These are phyloP conservation scores for Schizothorax lantsangensis DNA, from an alignment of 2,797 vertebrate species.

Conservation along the genomic window DNA sequence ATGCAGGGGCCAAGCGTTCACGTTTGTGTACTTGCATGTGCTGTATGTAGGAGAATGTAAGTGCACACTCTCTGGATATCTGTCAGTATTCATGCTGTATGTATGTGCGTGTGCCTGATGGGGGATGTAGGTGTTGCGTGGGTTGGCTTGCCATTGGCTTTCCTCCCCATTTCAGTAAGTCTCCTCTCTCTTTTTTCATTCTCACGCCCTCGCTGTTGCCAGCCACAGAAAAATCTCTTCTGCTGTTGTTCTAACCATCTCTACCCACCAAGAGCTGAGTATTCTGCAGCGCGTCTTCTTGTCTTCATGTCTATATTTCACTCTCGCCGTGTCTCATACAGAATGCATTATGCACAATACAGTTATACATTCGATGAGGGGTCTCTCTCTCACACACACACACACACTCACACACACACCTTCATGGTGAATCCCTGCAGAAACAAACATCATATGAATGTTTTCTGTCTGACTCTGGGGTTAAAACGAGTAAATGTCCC, in stretches of 20 bases:
- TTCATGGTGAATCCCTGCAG: conserved; percentile 52
- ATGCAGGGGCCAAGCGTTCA: neutral
- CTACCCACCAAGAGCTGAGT: conserved; percentile 3
- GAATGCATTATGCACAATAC: neutral
- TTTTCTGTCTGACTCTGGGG: conserved; percentile 10
- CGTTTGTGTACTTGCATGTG: neutral
- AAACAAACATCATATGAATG: conserved; percentile 67
- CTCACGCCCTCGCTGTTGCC: conserved; percentile 40
- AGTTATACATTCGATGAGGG: neutral
- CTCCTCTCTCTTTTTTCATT: conserved; percentile 34
- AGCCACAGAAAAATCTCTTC: conserved; percentile 29
- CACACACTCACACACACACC: neutral
- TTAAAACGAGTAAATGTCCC: neutral
- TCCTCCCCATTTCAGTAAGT: conserved; percentile 34
- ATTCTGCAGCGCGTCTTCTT: neutral
- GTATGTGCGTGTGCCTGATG: conserved; percentile 15
- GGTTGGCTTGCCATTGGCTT: conserved; percentile 55
- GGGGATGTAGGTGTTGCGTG: conserved; percentile 55
- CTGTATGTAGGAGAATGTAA: neutral
- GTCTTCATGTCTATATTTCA: neutral
- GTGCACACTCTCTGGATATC: conserved; percentile 17
- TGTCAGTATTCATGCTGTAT: conserved; percentile 20
- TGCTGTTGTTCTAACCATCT: conserved; percentile 14
- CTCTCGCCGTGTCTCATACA: neutral
- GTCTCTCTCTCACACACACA: neutral